Evolutionary conservation across 2,113 vertebrate genomes (phyloP).

Genomic region (Australoheros scitulus): DNA sequence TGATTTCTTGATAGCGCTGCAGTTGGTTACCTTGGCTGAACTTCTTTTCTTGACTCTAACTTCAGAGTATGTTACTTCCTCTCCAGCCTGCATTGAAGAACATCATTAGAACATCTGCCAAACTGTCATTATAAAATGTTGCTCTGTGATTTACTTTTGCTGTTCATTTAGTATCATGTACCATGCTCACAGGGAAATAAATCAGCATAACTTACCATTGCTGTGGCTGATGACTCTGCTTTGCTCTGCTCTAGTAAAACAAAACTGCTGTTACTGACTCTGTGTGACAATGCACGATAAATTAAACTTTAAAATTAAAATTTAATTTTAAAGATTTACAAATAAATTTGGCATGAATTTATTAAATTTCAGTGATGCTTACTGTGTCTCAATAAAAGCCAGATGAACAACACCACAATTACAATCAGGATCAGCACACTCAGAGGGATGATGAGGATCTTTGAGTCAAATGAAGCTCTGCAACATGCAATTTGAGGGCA

Average conservation of each 20-base stretch:
- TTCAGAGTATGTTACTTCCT: neutral
- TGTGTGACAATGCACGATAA: neutral
- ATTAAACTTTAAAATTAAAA: too few species aligned
- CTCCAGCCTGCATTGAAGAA: slow-evolving; percentile 4
- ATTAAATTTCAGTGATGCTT: neutral
- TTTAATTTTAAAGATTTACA: too few species aligned
- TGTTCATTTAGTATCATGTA: too few species aligned
- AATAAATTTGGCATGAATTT: too few species aligned
- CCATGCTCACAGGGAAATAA: too few species aligned
- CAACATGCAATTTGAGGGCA: neutral
- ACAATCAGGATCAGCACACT: slow-evolving; percentile 25
- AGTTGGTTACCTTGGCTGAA: neutral
- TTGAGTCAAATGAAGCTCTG: neutral
- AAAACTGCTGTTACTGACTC: neutral
- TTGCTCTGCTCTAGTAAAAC: slow-evolving; percentile 1
- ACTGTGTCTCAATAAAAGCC: slow-evolving; percentile 32
- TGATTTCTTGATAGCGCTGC: neutral
- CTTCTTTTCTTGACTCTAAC: neutral
- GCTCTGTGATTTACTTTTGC: neutral
- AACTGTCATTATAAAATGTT: neutral
- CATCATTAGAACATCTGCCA: neutral
- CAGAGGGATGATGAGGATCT: slow-evolving; percentile 24
- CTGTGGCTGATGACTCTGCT: too few species aligned
- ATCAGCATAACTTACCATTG: neutral
- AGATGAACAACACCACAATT: neutral